These are phyloP conservation scores for Ceratoteleas bidentatus DNA, from an alignment of 1,140 invertebrate genomes.

Conservation along the genomic window DNA sequence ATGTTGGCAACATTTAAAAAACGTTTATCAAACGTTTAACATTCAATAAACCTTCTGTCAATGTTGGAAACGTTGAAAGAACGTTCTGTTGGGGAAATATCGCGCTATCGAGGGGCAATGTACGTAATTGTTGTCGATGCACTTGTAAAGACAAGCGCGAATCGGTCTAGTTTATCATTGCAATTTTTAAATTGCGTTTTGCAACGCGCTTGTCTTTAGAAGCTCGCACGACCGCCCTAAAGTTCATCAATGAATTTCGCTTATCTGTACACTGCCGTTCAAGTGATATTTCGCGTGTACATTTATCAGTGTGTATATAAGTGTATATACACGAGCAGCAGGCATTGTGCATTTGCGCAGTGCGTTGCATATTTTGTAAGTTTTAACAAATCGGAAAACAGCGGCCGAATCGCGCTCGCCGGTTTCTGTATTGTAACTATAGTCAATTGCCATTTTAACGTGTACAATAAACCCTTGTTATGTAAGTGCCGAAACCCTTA, in stretches of 20 bases:
- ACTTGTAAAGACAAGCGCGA: conserved; percentile 1
- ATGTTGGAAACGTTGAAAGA: too few relatives aligned
- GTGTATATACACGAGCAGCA: too few relatives aligned
- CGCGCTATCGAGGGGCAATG: neutral
- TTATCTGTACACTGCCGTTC: conserved; percentile 23
- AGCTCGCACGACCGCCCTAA: conserved; percentile 17
- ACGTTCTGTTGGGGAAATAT: neutral
- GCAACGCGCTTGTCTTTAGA: conserved; percentile 18
- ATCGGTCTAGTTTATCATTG: conserved; percentile 10
- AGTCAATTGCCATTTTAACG: too few relatives aligned
- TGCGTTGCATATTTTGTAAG: neutral
- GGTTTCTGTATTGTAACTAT: too few relatives aligned
- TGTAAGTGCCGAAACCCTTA: too few relatives aligned
- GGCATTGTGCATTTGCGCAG: neutral
- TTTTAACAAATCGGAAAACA: too few relatives aligned
- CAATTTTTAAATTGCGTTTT: conserved; percentile 27
- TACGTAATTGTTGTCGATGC: neutral
- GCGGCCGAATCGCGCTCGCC: too few relatives aligned
- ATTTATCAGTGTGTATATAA: conserved; percentile 10
- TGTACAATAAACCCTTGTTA: too few relatives aligned
- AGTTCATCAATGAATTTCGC: conserved; percentile 34
- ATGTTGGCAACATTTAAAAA: too few relatives aligned
- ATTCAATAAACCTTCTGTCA: too few relatives aligned
- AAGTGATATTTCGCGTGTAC: conserved; percentile 22
- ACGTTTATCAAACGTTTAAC: too few relatives aligned